Evolutionary conservation across 2,888 invertebrate genomes (phyloP), one percentile per base, ranked within the genome.

Genomic region (Poecilobothrus nobilitatus): DNA sequence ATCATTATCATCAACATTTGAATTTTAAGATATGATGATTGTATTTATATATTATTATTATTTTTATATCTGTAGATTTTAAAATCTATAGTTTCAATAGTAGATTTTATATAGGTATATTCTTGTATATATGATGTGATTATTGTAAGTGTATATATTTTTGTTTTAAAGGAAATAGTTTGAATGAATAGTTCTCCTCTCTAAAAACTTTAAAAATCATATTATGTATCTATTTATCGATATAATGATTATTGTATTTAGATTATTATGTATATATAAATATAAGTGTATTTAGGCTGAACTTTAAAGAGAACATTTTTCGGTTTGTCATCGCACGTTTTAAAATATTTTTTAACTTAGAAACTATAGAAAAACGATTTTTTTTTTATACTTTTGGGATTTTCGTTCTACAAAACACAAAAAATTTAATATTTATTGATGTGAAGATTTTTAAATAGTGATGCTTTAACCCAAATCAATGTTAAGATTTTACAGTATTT

Each of bases 361-460:
- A 27, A 27, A 27, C 27, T 27, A n/a, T n/a, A 27, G 27, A 53
- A 15, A 18, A 53, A 53, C 53, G 6, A n/a, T 53, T 53, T 53
- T 53, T 53, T 9, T 53, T 53, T 53, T 53, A 18, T 9, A 53
- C 9, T 53, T 53, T 53, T 53, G 18, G 8, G 2, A 2, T 53
- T 53, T 53, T 53, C 2, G 53, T 18, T 18, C 53, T n/a, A n/a
- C n/a, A n/a, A n/a, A n/a, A n/a, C n/a, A n/a, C n/a, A n/a, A n/a
- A 18, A 53, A 53, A 18, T 53, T 53, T 53, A 53, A 53, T 53
- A 53, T 53, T 53, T 53, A 53, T 53, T 53, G 53, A 53, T 53
- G 53, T 53, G 53, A 53, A 53, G 53, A 53, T 53, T 53, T 53
- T 53, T 12, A 27, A 27, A 41, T 41, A 15, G 6, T 53, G 18